Conservation (phyloP, 2,797 vertebrate species). For the Ctenopoma multispine region DNA sequence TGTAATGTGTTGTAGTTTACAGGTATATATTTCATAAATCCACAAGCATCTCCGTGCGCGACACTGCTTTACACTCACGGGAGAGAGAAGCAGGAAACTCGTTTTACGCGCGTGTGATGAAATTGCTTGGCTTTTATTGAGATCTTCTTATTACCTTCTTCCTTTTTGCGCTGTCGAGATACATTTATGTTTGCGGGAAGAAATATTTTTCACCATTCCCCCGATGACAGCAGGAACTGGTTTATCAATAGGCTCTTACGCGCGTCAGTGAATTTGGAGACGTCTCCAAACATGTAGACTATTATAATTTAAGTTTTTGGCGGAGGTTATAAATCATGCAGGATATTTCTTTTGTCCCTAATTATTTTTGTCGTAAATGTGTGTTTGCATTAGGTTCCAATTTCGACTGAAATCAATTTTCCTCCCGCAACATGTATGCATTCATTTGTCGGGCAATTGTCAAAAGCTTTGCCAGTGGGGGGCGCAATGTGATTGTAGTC, state of each 20-base stretch:
- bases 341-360: not conserved
- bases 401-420: constrained; percentile 58
- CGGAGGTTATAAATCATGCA: not conserved
- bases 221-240: constrained; percentile 18
- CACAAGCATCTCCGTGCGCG: constrained; percentile 5
- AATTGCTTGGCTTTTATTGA: constrained; percentile 6
- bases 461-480: constrained; percentile 84
- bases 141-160: not conserved
- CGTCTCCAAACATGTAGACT: constrained; percentile 17
- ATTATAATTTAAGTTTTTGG: not conserved
- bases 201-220: not conserved
- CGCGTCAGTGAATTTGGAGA: constrained; percentile 13
- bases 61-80: not conserved
- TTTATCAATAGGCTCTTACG: not conserved
- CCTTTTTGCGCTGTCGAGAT: not conserved
- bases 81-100: constrained; percentile 27
- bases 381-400: constrained; percentile 19
- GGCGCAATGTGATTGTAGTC: constrained; percentile 91
- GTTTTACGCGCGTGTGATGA: constrained; percentile 51
- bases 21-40: not conserved
- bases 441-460: constrained; percentile 56
- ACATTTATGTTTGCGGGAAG: not conserved
- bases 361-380: constrained; percentile 13
- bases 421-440: constrained; percentile 51
- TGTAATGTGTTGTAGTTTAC: not conserved